Conservation (phyloP, 2,888 invertebrate genomes). For the Bugula neritina region DNA sequence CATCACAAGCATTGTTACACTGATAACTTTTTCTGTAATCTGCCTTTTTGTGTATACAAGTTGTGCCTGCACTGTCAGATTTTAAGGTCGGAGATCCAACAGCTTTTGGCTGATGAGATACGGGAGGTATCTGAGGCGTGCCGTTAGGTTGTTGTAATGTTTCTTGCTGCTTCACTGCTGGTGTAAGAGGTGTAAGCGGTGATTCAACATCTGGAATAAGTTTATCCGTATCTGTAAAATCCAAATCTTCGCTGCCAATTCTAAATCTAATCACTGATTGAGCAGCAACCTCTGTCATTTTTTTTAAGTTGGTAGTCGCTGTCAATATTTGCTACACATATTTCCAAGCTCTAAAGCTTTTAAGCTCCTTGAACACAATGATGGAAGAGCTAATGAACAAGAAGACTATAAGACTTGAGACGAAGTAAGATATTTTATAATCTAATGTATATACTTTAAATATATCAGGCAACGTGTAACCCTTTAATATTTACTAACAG, state of each 20-base stretch:
- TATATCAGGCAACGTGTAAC: too few relatives aligned
- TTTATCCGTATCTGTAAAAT: background rate
- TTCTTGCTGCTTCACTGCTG: background rate
- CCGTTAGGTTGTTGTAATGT: background rate
- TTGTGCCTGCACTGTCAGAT: background rate
- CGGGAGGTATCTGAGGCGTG: background rate
- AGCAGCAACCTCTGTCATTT: background rate
- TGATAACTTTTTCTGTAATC: background rate
- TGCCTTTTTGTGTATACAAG: background rate
- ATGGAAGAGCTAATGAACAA: too few relatives aligned
- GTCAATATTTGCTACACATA: too few relatives aligned
- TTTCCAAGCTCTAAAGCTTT: too few relatives aligned
- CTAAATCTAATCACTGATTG: background rate
- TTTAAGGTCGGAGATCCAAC: background rate
- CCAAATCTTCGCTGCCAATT: background rate
- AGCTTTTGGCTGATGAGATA: background rate
- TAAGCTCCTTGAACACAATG: too few relatives aligned
- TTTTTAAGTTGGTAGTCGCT: too few relatives aligned
- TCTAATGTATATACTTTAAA: too few relatives aligned
- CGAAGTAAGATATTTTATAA: too few relatives aligned
- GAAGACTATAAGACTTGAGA: too few relatives aligned
- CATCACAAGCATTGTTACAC: background rate
- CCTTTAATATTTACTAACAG: too few relatives aligned
- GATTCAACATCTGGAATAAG: background rate
- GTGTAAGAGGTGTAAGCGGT: background rate